Evolutionary conservation across 2,888 invertebrate species (phyloP), one percentile per base, ranked within the genome.

Genomic region (Agrotis puta): DNA sequence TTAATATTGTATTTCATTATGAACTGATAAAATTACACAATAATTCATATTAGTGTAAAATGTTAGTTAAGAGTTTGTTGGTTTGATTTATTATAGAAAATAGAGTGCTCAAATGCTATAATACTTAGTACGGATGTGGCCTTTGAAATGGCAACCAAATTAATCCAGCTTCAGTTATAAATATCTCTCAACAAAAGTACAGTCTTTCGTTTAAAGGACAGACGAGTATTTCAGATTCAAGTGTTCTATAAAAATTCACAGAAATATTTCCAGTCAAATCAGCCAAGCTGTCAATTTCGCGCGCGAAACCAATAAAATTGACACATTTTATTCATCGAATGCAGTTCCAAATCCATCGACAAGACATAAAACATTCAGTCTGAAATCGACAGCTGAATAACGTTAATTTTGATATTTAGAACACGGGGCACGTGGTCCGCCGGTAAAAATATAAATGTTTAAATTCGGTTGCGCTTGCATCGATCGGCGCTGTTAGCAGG

Each of bases 391-490:
- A 14, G 56, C 47, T 47, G 50, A 67, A 59, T 54, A 61, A 39
- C 56, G 39, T 18, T 61, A 69, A 76, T 67, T 66, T 70, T 64
- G 20, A 79, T 74, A 74, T 57, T 65, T 57, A 58, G 62, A 75
- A 67, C 70, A 71, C 45, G 27, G 59, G 69, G n/a, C 79, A 79
- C 53, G 71, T 71, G 75, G 65, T 64, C 20, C 50, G 18, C 43
- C 2, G 47, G 75, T 81, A 75, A 82, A 84, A 82, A 77, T 85
- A 77, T 73, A 82, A 78, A 82, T 77, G 79, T 80, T 80, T 80
- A 82, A 85, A 85, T 80, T 79, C 70, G 74, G 77, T 70, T 85
- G 83, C 82, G 77, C 62, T 62, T 73, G 59, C 81, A 83, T 85
- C 85, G 83, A 85, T 86, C 81, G 57, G 78, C 68, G 63, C 59